Evolutionary conservation across 2,888 invertebrate genomes (phyloP), one percentile per base, ranked within the genome.

Genomic region (Meandrusa payeni): DNA sequence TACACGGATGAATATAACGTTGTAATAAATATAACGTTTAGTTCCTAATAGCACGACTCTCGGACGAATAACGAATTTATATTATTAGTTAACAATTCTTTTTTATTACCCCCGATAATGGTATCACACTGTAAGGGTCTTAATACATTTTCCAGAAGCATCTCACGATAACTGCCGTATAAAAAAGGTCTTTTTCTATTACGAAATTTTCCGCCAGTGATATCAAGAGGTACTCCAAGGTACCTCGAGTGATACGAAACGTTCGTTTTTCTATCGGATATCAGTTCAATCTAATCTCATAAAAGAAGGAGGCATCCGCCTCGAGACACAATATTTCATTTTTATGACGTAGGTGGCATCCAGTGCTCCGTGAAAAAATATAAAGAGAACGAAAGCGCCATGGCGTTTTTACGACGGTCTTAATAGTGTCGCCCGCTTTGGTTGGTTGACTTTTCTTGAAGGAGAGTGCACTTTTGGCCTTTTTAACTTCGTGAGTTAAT

Each of bases 251-350:
- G 40, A 45, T 49, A 47, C 50, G 48, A 50, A 59, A 57, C 50
- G 55, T 60, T 61, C 55, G 55, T 54, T 62, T 68, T 69, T 77
- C 70, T 75, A 79, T 80, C 72, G 69, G 73, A 73, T 79, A 79
- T 75, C 67, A 66, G 74, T 76, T 73, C 74, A 71, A 76, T 69
- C 65, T 71, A 68, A 73, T 77, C 79, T 76, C 73, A 71, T 78
- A 76, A 76, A 76, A 69, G 72, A 68, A 67, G 64, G 52, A 67
- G 70, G 70, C 70, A 76, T 76, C 76, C 77, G 67, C 67, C 74
- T 65, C 64, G 70, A 72, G 79, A 76, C 68, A 76, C 73, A 71
- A 81, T 85, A 83, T 81, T 79, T 83, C 79, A 85, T 78, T 83
- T 83, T 82, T 85, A 83, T 80, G 79, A 75, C 66, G 71, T 76